phyloP scores from a whole-genome alignment of 2,113 vertebrate species.

The Plectropomus leopardus region DNA sequence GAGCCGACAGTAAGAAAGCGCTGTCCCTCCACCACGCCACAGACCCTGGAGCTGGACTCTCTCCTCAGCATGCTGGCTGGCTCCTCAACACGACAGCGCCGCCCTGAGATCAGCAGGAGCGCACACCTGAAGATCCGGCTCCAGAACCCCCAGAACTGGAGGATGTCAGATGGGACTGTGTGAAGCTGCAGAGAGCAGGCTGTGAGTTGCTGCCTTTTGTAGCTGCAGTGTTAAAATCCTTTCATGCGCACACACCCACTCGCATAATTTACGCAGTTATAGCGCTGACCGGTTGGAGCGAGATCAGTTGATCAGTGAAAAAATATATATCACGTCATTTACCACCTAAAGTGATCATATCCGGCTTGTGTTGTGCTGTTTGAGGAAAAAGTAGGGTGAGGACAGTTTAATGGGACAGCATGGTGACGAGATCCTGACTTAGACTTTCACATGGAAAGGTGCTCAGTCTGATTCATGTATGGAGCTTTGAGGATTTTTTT shows the following conservation, averaged over 20 bases:
- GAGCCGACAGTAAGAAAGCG: conserved; percentile 35
- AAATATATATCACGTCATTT: neutral
- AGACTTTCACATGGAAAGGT: neutral
- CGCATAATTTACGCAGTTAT: neutral
- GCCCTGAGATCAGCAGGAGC: conserved; percentile 75
- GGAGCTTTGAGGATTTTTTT: neutral
- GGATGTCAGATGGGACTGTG: conserved; percentile 65
- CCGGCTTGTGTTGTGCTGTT: neutral
- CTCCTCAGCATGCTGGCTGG: conserved; percentile 37
- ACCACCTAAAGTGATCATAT: neutral
- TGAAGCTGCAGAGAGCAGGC: neutral
- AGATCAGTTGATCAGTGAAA: neutral
- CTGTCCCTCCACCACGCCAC: conserved; percentile 33
- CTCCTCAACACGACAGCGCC: conserved; percentile 78
- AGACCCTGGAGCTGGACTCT: conserved; percentile 57
- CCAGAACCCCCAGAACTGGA: conserved; percentile 92
- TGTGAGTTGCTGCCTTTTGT: neutral
- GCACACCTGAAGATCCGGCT: conserved; percentile 93
- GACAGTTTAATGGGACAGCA: neutral
- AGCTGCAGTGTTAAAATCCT: neutral
- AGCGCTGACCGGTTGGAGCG: neutral
- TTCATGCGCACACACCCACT: neutral
- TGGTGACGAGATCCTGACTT: neutral
- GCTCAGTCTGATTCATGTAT: too few species aligned
- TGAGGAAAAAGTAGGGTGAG: neutral